Percentiles rank a stretch among this genome's conserved stretches.
Evolutionary conservation across 2,797 vertebrate genomes (phyloP).

Genomic region (Megalops cyprinoides): DNA sequence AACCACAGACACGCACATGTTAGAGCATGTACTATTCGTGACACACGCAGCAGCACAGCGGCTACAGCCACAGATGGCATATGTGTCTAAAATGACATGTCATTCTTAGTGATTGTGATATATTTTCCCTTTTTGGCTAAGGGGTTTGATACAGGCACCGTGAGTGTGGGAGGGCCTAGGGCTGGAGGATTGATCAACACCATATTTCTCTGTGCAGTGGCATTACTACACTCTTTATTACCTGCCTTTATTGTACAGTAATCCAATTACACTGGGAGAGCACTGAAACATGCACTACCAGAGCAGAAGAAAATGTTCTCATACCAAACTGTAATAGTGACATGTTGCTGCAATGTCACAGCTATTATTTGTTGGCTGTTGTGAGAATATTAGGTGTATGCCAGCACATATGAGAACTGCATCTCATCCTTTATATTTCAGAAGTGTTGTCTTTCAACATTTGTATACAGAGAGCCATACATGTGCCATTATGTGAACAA

Average conservation of each 20-base stretch:
- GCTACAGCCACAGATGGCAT: constrained; percentile 12
- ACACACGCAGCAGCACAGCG: not conserved
- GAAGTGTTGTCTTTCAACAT: too few species aligned
- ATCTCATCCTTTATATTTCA: not conserved
- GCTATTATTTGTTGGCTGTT: not conserved
- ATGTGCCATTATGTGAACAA: too few species aligned
- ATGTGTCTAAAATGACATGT: constrained; percentile 14
- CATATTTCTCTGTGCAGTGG: constrained; percentile 6
- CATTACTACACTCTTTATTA: constrained; percentile 18
- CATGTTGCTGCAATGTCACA: not conserved
- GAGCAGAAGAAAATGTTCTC: not conserved
- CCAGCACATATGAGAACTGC: not conserved
- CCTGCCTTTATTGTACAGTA: constrained; percentile 18
- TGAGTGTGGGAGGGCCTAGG: not conserved
- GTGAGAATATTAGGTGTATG: not conserved
- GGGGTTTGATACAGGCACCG: constrained; percentile 9
- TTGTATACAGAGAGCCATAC: too few species aligned
- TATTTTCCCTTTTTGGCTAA: constrained; percentile 11
- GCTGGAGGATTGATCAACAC: constrained; percentile 19
- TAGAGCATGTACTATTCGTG: not conserved
- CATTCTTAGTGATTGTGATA: constrained; percentile 13
- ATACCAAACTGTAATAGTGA: not conserved
- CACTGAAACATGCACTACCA: not conserved
- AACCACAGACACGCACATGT: not conserved
- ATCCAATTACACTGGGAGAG: constrained; percentile 14